These are phyloP conservation scores for Colaptes auratus DNA, from an alignment of 2,113 vertebrate genomes.

Conservation along the genomic window DNA sequence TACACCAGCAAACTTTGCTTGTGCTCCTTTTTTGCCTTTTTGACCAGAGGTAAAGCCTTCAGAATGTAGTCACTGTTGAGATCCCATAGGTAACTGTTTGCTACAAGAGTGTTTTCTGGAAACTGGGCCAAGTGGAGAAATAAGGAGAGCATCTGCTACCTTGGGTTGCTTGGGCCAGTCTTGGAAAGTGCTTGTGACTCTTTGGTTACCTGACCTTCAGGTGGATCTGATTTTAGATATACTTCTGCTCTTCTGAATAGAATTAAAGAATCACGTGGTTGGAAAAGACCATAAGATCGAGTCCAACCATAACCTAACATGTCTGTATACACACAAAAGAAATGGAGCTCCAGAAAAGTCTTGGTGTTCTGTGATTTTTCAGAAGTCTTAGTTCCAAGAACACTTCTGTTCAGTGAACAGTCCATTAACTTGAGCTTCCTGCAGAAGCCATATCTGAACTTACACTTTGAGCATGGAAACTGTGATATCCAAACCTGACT, in stretches of 20 bases:
- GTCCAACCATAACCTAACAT: too few species aligned
- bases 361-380: neutral
- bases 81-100: neutral
- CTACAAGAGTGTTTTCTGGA: neutral
- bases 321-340: neutral
- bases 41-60: neutral
- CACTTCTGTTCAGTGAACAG: neutral
- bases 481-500: neutral
- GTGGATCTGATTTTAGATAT: neutral
- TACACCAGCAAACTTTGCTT: neutral
- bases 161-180: neutral
- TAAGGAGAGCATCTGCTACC: neutral
- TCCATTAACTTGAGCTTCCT: neutral
- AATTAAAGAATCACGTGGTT: neutral
- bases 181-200: neutral
- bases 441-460: neutral
- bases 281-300: too few species aligned
- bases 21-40: neutral
- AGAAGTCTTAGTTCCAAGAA: neutral
- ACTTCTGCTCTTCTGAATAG: neutral
- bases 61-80: neutral
- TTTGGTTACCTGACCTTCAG: neutral
- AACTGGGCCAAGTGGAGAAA: neutral
- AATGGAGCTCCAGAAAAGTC: neutral
- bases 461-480: neutral